Percentiles rank a stretch among this genome's conserved stretches.
These are phyloP conservation scores for Eristalis arbustorum DNA, from an alignment of 2,888 invertebrate species.

Conservation along the genomic window DNA sequence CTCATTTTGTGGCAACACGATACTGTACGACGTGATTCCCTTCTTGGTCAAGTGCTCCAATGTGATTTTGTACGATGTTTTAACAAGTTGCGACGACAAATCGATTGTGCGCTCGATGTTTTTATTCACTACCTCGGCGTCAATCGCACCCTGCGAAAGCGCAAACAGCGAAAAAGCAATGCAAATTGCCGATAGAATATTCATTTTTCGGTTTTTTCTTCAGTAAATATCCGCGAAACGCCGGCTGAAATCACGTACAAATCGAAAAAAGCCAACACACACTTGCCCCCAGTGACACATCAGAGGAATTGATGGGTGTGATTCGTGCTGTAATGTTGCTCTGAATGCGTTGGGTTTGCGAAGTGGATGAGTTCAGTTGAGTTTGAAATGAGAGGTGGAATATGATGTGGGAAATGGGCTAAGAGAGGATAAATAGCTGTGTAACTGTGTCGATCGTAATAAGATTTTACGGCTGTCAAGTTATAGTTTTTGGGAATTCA, in stretches of 20 bases:
- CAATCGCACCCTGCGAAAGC: conserved; percentile 76
- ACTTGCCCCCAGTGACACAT: conserved; percentile 53
- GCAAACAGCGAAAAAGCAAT: conserved; percentile 31
- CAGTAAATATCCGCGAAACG: conserved; percentile 24
- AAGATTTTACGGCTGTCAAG: no score
- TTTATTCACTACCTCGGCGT: conserved; percentile 84
- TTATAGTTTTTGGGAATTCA: no score
- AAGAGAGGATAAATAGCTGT: no score
- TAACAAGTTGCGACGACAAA: conserved; percentile 93
- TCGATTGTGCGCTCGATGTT: conserved; percentile 94
- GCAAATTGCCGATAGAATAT: conserved; percentile 26
- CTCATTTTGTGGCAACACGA: conserved; percentile 83
- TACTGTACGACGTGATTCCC: conserved; percentile 85
- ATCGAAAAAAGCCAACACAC: conserved; percentile 66
- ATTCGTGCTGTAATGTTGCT: background rate
- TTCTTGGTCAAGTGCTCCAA: conserved; percentile 91
- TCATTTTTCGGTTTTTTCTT: conserved; percentile 29
- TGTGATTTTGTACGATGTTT: conserved; percentile 89
- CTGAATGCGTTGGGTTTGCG: background rate
- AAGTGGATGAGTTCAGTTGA: background rate
- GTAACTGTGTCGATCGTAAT: no score
- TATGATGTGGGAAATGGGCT: no score
- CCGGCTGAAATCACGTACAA: conserved; percentile 45
- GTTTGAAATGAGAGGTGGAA: background rate
- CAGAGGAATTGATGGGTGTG: conserved; percentile 35